Percentiles rank a stretch among this genome's conserved stretches.
Evolutionary conservation across 2,888 invertebrate species (phyloP).

Genomic region (Synanthedon andrenaeformis): DNA sequence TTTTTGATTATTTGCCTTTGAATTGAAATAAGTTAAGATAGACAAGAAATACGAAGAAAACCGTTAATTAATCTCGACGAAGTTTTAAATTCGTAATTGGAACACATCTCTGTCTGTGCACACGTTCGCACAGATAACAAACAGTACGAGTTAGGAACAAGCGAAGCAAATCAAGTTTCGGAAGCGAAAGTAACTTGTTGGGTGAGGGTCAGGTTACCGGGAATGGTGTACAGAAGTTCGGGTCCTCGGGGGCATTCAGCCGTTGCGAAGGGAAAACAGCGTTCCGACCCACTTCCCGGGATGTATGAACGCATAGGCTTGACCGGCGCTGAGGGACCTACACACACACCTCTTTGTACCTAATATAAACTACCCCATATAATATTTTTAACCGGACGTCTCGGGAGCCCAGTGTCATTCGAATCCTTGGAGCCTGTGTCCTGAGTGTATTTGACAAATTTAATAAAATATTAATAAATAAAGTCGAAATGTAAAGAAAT

Average conservation of each 20-base stretch:
- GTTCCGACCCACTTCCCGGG: constrained; percentile 46
- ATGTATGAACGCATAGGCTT: constrained; percentile 52
- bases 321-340: constrained; percentile 46
- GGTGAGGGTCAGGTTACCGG: constrained; percentile 40
- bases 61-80: too few species aligned
- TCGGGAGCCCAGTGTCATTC: neutral
- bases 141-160: neutral
- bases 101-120: too few species aligned
- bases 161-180: constrained; percentile 17
- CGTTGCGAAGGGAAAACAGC: constrained; percentile 46
- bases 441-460: too few species aligned
- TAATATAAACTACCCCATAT: constrained; percentile 1
- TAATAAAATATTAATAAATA: too few species aligned
- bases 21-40: too few species aligned
- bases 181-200: constrained; percentile 34
- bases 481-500: too few species aligned
- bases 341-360: constrained; percentile 24
- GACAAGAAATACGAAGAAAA: too few species aligned
- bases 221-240: constrained; percentile 55
- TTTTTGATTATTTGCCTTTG: too few species aligned
- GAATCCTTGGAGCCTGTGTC: too few species aligned
- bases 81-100: too few species aligned
- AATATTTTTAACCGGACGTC: neutral
- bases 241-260: constrained; percentile 41
- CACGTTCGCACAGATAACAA: too few species aligned